phyloP scores from a whole-genome alignment of 2,113 vertebrate species.

The Urocynchramus pylzowi region DNA sequence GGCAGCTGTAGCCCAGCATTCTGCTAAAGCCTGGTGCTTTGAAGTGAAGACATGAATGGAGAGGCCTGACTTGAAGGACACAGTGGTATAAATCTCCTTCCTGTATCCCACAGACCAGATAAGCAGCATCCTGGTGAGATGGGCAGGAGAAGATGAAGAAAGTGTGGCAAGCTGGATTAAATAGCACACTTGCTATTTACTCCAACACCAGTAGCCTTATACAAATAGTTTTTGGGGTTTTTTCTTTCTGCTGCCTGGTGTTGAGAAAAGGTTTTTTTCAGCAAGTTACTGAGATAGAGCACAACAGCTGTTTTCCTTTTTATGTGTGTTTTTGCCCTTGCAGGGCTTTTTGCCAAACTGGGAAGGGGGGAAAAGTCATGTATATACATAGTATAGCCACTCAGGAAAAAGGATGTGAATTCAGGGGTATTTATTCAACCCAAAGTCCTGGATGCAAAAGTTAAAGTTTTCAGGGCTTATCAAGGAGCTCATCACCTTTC shows the following conservation, averaged over 20 bases:
- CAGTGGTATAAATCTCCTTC: not conserved
- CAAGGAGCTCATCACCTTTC: not conserved
- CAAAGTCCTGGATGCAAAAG: not conserved
- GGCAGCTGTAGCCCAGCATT: not conserved
- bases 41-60: not conserved
- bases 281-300: not conserved
- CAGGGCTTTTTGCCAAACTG: not conserved
- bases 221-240: not conserved
- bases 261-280: not conserved
- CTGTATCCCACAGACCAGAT: not conserved
- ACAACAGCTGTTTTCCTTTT: not conserved
- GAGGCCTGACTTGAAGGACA: not conserved
- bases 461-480: not conserved
- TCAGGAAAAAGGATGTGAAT: slow-evolving; percentile 1
- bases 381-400: not conserved
- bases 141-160: not conserved
- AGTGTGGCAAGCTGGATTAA: not conserved
- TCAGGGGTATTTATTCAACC: not conserved
- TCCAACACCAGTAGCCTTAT: not conserved
- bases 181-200: not conserved
- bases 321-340: not conserved
- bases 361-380: not conserved
- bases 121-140: not conserved
- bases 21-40: not conserved
- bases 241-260: not conserved